phyloP scores from a whole-genome alignment of 2,888 invertebrate genomes.

The Ommatoiulus sabulosus region DNA sequence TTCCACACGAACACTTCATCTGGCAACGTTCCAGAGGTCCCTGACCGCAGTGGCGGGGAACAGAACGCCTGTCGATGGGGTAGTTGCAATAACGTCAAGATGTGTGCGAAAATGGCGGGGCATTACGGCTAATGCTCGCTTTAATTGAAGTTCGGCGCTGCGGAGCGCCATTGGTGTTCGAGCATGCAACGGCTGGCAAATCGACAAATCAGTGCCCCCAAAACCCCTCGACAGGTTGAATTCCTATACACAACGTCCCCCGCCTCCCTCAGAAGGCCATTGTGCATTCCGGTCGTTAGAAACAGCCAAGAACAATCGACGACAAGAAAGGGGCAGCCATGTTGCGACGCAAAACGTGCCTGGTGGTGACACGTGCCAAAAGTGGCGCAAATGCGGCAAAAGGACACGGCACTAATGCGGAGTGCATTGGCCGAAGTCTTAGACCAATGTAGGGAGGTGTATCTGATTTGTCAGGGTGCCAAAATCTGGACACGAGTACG shows the following conservation, averaged over 20 bases:
- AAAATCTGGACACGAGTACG: too few relatives aligned
- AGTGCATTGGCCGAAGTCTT: too few relatives aligned
- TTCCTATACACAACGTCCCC: neutral
- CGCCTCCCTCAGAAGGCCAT: too few relatives aligned
- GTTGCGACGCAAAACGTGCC: too few relatives aligned
- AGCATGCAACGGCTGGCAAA: neutral
- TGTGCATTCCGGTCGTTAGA: neutral
- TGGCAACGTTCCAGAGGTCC: constrained; percentile 5
- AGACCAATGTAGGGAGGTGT: too few relatives aligned
- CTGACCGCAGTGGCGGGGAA: neutral
- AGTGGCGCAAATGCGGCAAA: too few relatives aligned
- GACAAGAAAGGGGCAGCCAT: neutral
- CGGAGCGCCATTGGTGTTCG: neutral
- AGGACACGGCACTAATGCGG: too few relatives aligned
- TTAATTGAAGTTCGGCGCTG: constrained; percentile 6
- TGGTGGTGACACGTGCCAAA: too few relatives aligned
- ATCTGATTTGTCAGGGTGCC: too few relatives aligned
- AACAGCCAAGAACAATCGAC: neutral
- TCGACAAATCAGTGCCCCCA: neutral
- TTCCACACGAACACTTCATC: neutral
- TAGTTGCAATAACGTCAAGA: neutral
- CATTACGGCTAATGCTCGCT: constrained; percentile 18
- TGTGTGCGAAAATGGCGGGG: constrained; percentile 5
- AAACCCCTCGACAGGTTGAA: neutral
- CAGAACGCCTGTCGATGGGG: neutral